Evolutionary conservation across 2,113 vertebrate genomes (phyloP), one percentile per base, ranked within the genome.

Genomic region (Apteryx mantelli): DNA sequence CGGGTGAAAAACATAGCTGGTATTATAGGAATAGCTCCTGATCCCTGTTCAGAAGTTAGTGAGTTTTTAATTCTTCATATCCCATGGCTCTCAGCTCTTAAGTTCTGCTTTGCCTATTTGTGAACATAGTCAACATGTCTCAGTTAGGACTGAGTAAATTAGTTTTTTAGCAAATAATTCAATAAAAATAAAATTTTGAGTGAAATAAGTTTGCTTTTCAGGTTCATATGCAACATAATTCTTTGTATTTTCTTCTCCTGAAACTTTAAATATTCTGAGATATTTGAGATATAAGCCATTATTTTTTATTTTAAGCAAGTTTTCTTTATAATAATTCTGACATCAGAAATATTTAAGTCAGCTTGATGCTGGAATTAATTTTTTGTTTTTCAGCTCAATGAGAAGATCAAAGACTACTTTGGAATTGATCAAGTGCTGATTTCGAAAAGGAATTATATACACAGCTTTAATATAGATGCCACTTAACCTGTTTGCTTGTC

Each of bases 371-470:
- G 52, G 93, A 92, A 91, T 95, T 95, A 82, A 21, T 75, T 96
- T 95, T 82, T 65, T 92, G 93, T 94, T 95, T 89, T 87, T 96
- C 26, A 13, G 5, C 84, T 95, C 52, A 52, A 78, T 18, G 46
- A 52, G 82, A 89, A 96, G 96, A 96, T 95, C 84, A 95, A 95
- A 92, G 89, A 81, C 82, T 95, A 42, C 65, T 95, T 91, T 91
- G 91, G 77, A 89, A 46, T 68, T 94, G 94, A 97, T 95, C 65
- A 93, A 91, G 52, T 18, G 91, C 28, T 81, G 64, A 78, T 92
- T 96, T 97, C 79, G 75, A 91, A 81, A 71, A 94, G 93, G 60
- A 94, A 91, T 96, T 87, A 94, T 97, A 92, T 89, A 91, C 25
- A 84, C 24, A 52, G 55, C 69, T 89, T 95, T 89, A 91, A 89